phyloP scores from a whole-genome alignment of 1,140 invertebrate species.

The Melitaea cinxia region DNA sequence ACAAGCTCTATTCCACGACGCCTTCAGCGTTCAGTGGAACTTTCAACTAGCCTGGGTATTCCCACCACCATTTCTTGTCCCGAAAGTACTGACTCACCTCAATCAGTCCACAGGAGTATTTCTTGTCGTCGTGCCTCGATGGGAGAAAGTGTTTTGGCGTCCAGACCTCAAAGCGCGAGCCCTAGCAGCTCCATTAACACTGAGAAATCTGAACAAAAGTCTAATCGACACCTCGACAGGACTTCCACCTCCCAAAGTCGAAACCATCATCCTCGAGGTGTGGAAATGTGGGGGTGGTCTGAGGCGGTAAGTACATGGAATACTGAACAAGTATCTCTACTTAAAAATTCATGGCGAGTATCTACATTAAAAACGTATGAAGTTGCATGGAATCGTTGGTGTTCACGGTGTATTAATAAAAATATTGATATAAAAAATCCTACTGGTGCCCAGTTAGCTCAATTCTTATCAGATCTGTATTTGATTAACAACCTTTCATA shows the following conservation, averaged over 20 bases:
- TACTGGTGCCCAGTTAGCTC: neutral
- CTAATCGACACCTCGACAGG: neutral
- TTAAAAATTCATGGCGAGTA: neutral
- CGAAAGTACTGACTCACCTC: neutral
- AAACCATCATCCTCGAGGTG: neutral
- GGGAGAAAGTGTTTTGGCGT: slow-evolving; percentile 41
- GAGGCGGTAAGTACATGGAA: neutral
- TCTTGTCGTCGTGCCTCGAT: slow-evolving; percentile 33
- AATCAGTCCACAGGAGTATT: neutral
- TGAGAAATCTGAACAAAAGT: neutral
- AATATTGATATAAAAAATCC: neutral
- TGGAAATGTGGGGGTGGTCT: too few relatives aligned
- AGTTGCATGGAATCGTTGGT: neutral
- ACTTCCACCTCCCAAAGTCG: neutral
- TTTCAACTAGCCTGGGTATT: slow-evolving; percentile 26
- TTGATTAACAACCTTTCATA: neutral
- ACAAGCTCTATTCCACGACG: slow-evolving; percentile 49
- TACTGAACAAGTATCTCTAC: neutral
- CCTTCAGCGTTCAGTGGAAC: slow-evolving; percentile 54
- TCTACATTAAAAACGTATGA: neutral
- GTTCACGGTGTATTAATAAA: neutral
- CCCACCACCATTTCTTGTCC: neutral
- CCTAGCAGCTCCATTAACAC: slow-evolving; percentile 29
- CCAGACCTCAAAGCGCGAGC: slow-evolving; percentile 39
- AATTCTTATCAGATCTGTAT: neutral